These are phyloP conservation scores for Vannuccia rotundouncinata DNA, from an alignment of 2,888 invertebrate genomes.

Conservation along the genomic window DNA sequence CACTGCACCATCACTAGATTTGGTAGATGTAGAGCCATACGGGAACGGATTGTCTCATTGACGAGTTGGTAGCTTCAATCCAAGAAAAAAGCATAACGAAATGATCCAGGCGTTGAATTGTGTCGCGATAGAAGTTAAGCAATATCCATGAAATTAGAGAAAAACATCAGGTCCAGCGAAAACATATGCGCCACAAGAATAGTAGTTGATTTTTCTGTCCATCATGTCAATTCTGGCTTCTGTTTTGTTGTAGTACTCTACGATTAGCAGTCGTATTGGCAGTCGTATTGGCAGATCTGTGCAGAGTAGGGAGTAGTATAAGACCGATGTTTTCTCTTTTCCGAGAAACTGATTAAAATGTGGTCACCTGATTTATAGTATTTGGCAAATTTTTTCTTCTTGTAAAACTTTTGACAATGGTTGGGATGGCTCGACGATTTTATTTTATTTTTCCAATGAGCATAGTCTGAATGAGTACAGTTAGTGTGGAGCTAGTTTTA, in stretches of 20 bases:
- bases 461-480: no score
- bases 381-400: not conserved
- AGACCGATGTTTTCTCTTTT: not conserved
- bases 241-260: no score
- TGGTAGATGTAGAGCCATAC: slow-evolving; percentile 10
- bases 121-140: no score
- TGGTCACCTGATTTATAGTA: not conserved
- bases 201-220: no score
- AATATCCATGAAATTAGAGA: no score
- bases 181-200: no score
- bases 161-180: no score
- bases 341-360: not conserved
- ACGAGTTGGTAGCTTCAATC: slow-evolving; percentile 10
- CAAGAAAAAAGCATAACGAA: no score
- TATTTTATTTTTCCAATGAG: not conserved
- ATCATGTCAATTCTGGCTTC: no score
- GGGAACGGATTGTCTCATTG: slow-evolving; percentile 21
- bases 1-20: slow-evolving; percentile 9
- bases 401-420: not conserved
- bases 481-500: not conserved
- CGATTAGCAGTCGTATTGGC: no score
- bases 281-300: slow-evolving; percentile 13
- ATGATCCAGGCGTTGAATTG: no score
- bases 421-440: not conserved
- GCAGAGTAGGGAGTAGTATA: slow-evolving; percentile 14